A percentile compares a stretch with the other conserved stretches of the same genome.
phyloP scores from a whole-genome alignment of 2,797 vertebrate genomes.

The Falco cherrug region DNA sequence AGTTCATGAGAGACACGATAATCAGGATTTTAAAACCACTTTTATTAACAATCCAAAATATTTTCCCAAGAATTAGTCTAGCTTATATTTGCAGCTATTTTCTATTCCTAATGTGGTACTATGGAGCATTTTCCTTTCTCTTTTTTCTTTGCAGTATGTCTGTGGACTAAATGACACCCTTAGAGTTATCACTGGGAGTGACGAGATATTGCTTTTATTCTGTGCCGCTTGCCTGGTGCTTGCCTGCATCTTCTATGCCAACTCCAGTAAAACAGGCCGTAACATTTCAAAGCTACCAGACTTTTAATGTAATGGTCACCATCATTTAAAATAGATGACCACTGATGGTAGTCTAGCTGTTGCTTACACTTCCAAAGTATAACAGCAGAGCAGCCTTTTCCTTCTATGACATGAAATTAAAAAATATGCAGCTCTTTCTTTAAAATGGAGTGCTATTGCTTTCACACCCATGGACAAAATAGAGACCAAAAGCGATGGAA shows the following conservation, averaged over 20 bases:
- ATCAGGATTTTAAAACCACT: neutral
- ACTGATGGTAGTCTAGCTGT: neutral
- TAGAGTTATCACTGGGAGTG: neutral
- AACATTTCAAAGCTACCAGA: neutral
- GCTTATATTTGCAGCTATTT: neutral
- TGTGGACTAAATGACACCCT: neutral
- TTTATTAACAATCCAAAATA: neutral
- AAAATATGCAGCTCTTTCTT: neutral
- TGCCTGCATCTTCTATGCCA: neutral
- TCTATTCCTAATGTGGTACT: neutral
- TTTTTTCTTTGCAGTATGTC: neutral
- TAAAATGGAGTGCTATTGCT: neutral
- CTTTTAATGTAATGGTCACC: neutral
- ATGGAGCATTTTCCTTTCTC: neutral
- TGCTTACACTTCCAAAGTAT: neutral
- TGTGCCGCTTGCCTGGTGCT: neutral
- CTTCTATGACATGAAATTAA: neutral
- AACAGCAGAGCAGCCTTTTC: neutral
- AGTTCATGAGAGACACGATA: neutral
- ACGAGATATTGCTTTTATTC: neutral
- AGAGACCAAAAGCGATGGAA: neutral
- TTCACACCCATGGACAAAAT: neutral
- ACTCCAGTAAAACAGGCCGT: neutral
- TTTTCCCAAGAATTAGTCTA: neutral
- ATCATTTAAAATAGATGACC: neutral